Conservation (phyloP, 2,797 vertebrate genomes). For the Tiaroga cobitis region DNA sequence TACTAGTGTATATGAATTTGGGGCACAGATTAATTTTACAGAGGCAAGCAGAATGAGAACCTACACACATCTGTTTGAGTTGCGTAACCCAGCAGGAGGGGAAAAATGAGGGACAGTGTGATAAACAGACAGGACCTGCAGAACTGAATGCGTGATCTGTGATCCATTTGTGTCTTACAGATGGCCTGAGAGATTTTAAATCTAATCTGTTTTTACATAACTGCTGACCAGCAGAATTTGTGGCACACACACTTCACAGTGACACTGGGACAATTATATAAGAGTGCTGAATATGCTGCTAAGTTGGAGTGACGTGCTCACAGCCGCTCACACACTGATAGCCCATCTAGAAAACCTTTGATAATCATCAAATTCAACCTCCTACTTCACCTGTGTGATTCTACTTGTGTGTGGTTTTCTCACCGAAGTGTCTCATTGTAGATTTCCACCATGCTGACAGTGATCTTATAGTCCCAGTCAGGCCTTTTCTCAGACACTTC, state of each 20-base stretch:
- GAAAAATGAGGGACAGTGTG: not conserved
- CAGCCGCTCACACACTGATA: not conserved
- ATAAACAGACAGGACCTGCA: not conserved
- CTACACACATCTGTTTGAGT: slow-evolving; percentile 49
- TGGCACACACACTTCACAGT: slow-evolving; percentile 8
- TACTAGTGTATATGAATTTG: not conserved
- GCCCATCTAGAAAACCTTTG: not conserved
- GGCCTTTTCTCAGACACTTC: slow-evolving; percentile 86
- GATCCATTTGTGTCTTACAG: slow-evolving; percentile 36
- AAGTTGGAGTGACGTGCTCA: not conserved
- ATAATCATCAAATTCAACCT: not conserved
- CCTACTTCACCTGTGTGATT: not conserved
- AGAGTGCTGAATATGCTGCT: slow-evolving; percentile 21
- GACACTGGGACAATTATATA: slow-evolving; percentile 38
- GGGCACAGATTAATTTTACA: not conserved
- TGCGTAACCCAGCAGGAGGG: slow-evolving; percentile 50
- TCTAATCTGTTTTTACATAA: slow-evolving; percentile 56
- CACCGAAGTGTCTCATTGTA: slow-evolving; percentile 95
- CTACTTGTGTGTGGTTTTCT: slow-evolving; percentile 33
- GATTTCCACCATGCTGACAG: slow-evolving; percentile 91
- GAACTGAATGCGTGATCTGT: not conserved
- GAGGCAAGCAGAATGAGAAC: not conserved
- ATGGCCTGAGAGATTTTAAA: slow-evolving; percentile 28
- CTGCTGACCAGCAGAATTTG: slow-evolving; percentile 3
- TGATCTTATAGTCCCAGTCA: slow-evolving; percentile 91